A percentile compares a stretch with the other conserved stretches of the same genome.
Evolutionary conservation across 1,140 invertebrate genomes (phyloP).

Genomic region (Ericerus pela): DNA sequence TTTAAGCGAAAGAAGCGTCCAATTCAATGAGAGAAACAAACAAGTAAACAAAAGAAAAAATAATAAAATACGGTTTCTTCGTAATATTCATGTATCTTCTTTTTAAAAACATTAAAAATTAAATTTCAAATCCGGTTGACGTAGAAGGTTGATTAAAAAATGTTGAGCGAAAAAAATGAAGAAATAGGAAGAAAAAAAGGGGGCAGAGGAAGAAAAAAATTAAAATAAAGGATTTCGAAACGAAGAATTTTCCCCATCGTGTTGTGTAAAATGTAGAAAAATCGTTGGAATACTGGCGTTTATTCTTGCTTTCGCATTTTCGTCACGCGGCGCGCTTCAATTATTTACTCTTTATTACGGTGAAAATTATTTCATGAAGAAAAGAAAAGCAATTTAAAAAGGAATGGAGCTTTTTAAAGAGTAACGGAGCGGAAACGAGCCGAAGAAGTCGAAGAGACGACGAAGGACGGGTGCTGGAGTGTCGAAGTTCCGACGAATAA

Average conservation of each 20-base stretch:
- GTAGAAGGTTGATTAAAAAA: slow-evolving; percentile 9
- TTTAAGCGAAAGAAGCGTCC: neutral
- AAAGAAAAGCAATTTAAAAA: slow-evolving; percentile 12
- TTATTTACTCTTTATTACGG: slow-evolving; percentile 12
- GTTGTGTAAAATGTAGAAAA: neutral
- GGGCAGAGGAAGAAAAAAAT: too few species aligned
- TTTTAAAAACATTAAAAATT: slow-evolving; percentile 10
- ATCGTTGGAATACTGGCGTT: slow-evolving; percentile 2
- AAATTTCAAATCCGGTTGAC: slow-evolving; percentile 7
- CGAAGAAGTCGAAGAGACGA: slow-evolving; percentile 1
- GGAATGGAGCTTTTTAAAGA: slow-evolving; percentile 10
- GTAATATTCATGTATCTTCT: slow-evolving; percentile 1
- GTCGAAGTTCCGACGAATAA: slow-evolving; percentile 10
- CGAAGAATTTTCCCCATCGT: slow-evolving; percentile 5
- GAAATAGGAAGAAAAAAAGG: too few species aligned
- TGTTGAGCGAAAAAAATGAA: neutral
- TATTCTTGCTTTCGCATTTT: slow-evolving; percentile 10
- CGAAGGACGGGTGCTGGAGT: too few species aligned
- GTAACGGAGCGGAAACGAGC: slow-evolving; percentile 9
- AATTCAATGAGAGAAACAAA: slow-evolving; percentile 5
- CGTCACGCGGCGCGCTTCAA: slow-evolving; percentile 10
- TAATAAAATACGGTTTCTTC: too few species aligned
- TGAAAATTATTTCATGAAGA: slow-evolving; percentile 11
- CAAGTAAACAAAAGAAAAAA: too few species aligned
- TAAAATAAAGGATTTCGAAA: too few species aligned